phyloP scores from a whole-genome alignment of 2,113 vertebrate species.

The Gnathonemus echidnorhynchus region DNA sequence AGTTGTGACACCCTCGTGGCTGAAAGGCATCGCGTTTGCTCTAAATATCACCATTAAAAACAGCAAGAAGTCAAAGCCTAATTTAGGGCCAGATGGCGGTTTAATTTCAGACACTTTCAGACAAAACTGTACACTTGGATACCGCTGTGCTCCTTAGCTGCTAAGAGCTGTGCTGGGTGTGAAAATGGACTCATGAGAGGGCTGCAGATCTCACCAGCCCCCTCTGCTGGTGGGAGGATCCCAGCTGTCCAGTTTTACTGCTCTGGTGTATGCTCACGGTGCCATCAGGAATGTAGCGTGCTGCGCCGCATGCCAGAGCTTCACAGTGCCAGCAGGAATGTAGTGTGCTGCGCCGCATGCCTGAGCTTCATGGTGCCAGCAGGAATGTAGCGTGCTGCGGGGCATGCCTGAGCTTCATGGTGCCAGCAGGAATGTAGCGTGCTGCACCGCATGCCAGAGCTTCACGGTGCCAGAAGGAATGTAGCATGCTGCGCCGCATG shows the following conservation, averaged over 20 bases:
- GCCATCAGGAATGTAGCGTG: not conserved
- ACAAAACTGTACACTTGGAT: not conserved
- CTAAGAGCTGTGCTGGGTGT: not conserved
- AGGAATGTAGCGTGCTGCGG: too few relatives aligned
- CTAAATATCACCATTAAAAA: not conserved
- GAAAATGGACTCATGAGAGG: not conserved
- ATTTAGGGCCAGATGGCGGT: constrained; percentile 29
- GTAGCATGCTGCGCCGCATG: not conserved
- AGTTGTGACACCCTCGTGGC: not conserved
- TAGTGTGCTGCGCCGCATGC: too few relatives aligned
- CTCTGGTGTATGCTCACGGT: not conserved
- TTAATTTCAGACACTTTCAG: constrained; percentile 18
- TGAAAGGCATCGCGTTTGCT: not conserved
- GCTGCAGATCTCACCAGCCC: not conserved
- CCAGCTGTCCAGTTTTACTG: not conserved
- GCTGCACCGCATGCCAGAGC: not conserved
- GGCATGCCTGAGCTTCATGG: not conserved
- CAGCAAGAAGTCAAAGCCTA: constrained; percentile 18
- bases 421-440: too few relatives aligned
- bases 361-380: too few relatives aligned
- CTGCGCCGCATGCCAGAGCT: not conserved
- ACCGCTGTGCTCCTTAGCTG: not conserved
- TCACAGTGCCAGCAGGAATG: too few relatives aligned
- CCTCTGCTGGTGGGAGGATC: not conserved
- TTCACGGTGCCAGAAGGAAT: too few relatives aligned